phyloP scores from a whole-genome alignment of 2,888 invertebrate species.

The Linyphia triangularis region DNA sequence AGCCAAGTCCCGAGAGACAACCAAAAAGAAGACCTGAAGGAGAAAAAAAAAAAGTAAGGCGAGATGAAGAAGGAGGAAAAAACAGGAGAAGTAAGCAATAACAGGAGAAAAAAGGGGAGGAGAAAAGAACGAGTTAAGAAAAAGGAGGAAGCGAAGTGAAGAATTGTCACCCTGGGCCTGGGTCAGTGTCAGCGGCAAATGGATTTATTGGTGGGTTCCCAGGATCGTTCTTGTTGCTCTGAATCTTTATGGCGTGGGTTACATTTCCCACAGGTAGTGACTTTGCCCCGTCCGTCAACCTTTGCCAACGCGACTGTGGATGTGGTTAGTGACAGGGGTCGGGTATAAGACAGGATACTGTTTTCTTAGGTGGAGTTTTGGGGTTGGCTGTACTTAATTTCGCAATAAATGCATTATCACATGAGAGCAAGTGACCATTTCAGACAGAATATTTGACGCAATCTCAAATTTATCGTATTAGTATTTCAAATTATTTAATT shows the following conservation, averaged over 20 bases:
- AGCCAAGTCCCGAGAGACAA: slow-evolving; percentile 15
- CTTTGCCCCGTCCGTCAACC: slow-evolving; percentile 23
- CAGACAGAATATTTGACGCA: no score
- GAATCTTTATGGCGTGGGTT: slow-evolving; percentile 60
- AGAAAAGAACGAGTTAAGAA: neutral
- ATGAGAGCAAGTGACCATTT: no score
- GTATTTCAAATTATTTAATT: no score
- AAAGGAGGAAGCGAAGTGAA: slow-evolving; percentile 41
- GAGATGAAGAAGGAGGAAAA: neutral
- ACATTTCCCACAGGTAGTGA: slow-evolving; percentile 64
- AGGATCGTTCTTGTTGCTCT: slow-evolving; percentile 44
- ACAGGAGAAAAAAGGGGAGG: slow-evolving; percentile 9
- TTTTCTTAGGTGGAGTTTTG: no score
- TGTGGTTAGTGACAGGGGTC: neutral
- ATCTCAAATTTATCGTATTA: no score
- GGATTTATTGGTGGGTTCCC: slow-evolving; percentile 63
- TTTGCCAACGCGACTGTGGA: neutral
- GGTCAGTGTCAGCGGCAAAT: slow-evolving; percentile 65
- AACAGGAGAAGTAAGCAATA: slow-evolving; percentile 37
- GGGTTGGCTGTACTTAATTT: no score
- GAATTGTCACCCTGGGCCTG: slow-evolving; percentile 62
- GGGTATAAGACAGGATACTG: no score
- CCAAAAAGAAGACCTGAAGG: no score
- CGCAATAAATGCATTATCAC: no score
- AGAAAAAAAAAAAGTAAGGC: neutral